phyloP scores from a whole-genome alignment of 2,888 invertebrate species.

The Idaea biselata region DNA sequence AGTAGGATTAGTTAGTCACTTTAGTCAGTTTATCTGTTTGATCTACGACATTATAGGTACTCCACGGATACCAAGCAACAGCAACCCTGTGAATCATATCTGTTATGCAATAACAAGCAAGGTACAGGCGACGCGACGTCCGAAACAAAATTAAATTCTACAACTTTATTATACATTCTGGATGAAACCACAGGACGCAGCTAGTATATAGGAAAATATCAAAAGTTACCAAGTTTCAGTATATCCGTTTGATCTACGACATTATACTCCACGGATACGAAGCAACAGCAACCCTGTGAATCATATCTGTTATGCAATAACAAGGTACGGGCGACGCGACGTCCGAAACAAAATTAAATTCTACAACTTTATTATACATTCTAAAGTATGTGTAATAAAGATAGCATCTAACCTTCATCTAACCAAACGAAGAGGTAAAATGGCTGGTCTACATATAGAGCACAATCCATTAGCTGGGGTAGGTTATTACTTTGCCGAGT shows the following conservation, averaged over 20 bases:
- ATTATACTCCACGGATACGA: too few species aligned
- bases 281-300: neutral
- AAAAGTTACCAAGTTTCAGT: too few species aligned
- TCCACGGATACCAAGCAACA: neutral
- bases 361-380: neutral
- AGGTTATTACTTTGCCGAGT: constrained; percentile 52
- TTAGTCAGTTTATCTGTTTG: too few species aligned
- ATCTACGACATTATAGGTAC: too few species aligned
- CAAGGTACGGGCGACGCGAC: neutral
- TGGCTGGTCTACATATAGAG: constrained; percentile 33
- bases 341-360: constrained; percentile 1
- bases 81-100: neutral
- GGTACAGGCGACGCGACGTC: neutral
- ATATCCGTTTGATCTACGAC: too few species aligned
- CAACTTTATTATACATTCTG: neutral
- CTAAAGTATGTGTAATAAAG: neutral
- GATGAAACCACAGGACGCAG: too few species aligned
- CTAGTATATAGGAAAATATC: too few species aligned
- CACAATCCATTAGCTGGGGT: constrained; percentile 59
- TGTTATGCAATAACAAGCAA: neutral
- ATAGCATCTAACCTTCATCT: constrained; percentile 1
- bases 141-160: neutral
- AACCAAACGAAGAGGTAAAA: constrained; percentile 2
- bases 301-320: neutral
- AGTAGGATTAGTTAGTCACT: too few species aligned